Evolutionary conservation across 2,113 vertebrate species (phyloP), one percentile per base, ranked within the genome.

Genomic region (Leptobrachium ailaonicum): DNA sequence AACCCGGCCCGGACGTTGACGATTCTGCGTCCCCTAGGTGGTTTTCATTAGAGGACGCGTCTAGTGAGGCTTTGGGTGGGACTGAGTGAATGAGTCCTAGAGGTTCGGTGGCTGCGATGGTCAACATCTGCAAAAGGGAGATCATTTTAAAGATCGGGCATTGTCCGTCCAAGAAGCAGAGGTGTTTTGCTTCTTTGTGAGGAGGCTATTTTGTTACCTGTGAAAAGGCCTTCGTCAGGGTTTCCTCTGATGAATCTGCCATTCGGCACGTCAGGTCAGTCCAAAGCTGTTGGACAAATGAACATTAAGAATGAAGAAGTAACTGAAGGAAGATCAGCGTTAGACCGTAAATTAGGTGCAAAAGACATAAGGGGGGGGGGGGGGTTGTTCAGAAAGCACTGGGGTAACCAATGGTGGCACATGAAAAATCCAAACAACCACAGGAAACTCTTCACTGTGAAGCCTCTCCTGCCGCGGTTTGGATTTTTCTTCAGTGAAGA

Each of bases 21-120:
- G 47, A 40, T 32, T 66, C 4, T 32, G 2, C 2, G 2, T 41
- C 58, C 11, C 68, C 68, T 53, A 42, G 56, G 2, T 43, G 10
- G 8, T 14, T 32, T 66, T 66, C 41, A 2, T n/a, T 54, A 42
- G 41, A 47, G 8, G 58, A 11, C 2, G 4, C 11, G 12, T 4
- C 44, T 2, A 20, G 12, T 13, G 77, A 56, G 2, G 44, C 32
- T 41, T 85, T 87, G 5, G 68, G 32, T 2, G 88, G 87, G 41
- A 64, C 75, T 7, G 87, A 90, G 75, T 88, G 82, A 75, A 82
- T 76, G 71, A 88, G 86, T 47, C 83, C 85, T 60, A 64, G 0
- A 0, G 88, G 88, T 58, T 89, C 88, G 0, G 83, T 86, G 7
- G 87, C 83, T 0, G 85, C 87, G 0, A 89, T 85, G 14, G 87